A percentile compares a stretch with the other conserved stretches of the same genome.
Evolutionary conservation across 2,888 invertebrate genomes (phyloP).

Genomic region (Pherbina coryleti): DNA sequence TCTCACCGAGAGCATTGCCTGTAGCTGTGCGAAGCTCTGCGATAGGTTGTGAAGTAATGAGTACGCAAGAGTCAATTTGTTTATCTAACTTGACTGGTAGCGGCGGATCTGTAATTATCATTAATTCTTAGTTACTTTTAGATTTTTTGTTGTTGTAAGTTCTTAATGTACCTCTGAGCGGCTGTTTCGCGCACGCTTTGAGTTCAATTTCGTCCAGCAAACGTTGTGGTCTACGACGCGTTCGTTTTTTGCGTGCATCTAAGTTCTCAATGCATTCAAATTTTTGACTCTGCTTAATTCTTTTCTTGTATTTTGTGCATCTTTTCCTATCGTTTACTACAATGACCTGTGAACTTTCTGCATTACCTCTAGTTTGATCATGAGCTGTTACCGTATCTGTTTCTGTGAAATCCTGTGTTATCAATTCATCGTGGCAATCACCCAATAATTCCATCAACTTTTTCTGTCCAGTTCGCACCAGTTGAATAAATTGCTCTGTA

Average conservation of each 20-base stretch:
- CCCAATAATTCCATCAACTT: constrained; percentile 52
- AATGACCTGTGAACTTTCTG: neutral
- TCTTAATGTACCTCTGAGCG: neutral
- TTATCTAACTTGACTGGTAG: constrained; percentile 74
- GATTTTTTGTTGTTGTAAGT: no score
- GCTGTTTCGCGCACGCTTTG: constrained; percentile 1
- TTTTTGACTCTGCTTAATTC: constrained; percentile 51
- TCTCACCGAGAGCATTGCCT: constrained; percentile 38
- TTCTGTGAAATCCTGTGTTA: neutral
- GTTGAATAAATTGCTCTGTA: constrained; percentile 80
- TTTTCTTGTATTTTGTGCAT: constrained; percentile 51
- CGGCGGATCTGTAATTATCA: neutral
- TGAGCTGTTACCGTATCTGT: neutral
- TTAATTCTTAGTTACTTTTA: no score
- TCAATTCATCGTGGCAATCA: neutral
- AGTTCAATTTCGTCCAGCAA: constrained; percentile 51
- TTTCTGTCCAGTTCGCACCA: constrained; percentile 78
- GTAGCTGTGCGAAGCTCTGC: constrained; percentile 38
- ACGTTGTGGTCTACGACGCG: constrained; percentile 69
- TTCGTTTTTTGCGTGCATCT: constrained; percentile 16
- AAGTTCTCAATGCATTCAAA: neutral
- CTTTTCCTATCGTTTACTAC: neutral
- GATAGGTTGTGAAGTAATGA: constrained; percentile 38
- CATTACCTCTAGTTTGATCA: neutral
- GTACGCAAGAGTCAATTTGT: constrained; percentile 64